These are phyloP conservation scores for Aix galericulata DNA, from an alignment of 2,113 vertebrate species.

Conservation along the genomic window DNA sequence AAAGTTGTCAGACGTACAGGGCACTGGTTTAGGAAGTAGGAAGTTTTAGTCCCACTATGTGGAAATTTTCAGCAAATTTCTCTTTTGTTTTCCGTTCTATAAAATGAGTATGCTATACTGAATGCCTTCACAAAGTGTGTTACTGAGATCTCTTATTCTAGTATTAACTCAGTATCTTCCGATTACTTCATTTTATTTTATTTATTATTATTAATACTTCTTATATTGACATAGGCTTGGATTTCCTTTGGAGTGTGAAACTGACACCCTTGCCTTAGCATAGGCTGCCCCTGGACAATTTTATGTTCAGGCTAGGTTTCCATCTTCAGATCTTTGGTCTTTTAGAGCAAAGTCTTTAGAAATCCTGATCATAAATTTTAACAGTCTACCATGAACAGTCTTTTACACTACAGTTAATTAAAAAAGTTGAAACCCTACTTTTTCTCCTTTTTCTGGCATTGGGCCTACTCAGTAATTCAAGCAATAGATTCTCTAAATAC, in stretches of 20 bases:
- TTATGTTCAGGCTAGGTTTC: not conserved
- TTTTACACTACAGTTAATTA: slow-evolving; percentile 58
- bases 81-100: not conserved
- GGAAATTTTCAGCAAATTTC: not conserved
- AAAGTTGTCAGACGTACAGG: not conserved
- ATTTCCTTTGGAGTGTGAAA: not conserved
- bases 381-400: not conserved
- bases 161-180: not conserved
- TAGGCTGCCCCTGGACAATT: not conserved
- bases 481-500: slow-evolving; percentile 9
- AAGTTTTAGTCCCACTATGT: not conserved
- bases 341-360: not conserved
- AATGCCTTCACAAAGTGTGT: accelerated
- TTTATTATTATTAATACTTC: too few species aligned
- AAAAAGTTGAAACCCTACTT: slow-evolving; percentile 32
- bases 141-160: not conserved
- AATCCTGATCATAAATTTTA: slow-evolving; percentile 17
- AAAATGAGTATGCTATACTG: not conserved
- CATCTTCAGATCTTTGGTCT: not conserved
- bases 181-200: not conserved
- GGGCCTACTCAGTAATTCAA: slow-evolving; percentile 33
- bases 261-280: not conserved
- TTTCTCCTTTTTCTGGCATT: slow-evolving; percentile 31
- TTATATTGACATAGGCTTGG: not conserved
- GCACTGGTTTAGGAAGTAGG: not conserved